phyloP scores from a whole-genome alignment of 2,113 vertebrate species.

The Axis porcinus region DNA sequence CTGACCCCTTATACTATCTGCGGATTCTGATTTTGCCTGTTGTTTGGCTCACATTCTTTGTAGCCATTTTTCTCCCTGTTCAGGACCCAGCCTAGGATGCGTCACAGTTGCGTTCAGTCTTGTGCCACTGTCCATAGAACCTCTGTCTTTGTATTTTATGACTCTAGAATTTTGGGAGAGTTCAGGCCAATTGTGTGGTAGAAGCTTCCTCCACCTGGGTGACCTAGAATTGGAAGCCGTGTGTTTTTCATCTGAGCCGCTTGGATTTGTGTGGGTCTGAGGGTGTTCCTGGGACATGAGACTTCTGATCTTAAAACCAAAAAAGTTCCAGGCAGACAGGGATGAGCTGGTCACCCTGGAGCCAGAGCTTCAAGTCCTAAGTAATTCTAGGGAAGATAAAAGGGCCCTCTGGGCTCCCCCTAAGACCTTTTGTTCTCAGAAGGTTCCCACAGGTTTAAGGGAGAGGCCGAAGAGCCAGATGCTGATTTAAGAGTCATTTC shows the following conservation, averaged over 20 bases:
- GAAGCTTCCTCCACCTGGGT: neutral
- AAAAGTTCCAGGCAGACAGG: neutral
- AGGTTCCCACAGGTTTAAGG: neutral
- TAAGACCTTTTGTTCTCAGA: neutral
- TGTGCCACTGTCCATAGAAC: rapidly evolving
- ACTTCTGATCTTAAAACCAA: neutral
- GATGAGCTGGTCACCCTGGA: too few relatives aligned
- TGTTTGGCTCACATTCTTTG: neutral
- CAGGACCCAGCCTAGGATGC: neutral
- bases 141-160: neutral
- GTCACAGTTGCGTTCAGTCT: neutral
- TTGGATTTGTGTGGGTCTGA: neutral
- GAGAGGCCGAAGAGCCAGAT: neutral
- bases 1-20: neutral
- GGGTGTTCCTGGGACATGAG: neutral
- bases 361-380: neutral
- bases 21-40: neutral
- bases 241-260: neutral
- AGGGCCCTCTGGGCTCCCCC: neutral
- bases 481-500: too few relatives aligned
- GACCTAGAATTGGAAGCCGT: neutral
- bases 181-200: neutral
- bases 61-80: neutral
- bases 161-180: neutral
- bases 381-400: neutral